Base-by-base conservation (phyloP, 2,888 invertebrate species). In the Diplazon laetatorius region DNA sequence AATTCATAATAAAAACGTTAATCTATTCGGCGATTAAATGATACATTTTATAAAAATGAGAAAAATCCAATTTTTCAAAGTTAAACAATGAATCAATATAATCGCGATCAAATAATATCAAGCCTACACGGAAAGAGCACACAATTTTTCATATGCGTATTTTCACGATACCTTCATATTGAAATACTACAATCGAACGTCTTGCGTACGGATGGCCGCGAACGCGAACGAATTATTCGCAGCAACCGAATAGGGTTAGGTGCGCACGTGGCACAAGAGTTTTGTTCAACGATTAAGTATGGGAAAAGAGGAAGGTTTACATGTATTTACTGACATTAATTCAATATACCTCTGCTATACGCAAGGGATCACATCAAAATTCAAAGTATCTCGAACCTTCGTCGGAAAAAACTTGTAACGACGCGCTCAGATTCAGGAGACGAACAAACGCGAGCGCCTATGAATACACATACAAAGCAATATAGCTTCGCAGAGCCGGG, bases 191-290 rank as follows among this genome's bases (percentile, higher is more conserved):
- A 30, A 6, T 30, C 6, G 2, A 57, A 35, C 57, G 57, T 10
- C 12, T 14, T 57, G 18, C 57, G 59, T 20, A 59, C 59, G 39
- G 18, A 39, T 55, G 18, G 37, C 52, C 10, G 20, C 52, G 68
- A 42, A 52, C 10, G 20, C 14, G 37, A 37, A 68, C 20, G 35
- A 66, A 50, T 39, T 50, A 10, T 50, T 66, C 52, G 52, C 66
- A 50, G 66, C n/a, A 35, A 66, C 42, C 68, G 57, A 55, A 55
- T 57, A 42, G 39, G 57, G 68, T 68, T 68, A 68, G 52, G 22
- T 35, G 37, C 80, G 85, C 77, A 82, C 81, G 76, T 68, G 59
- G 52, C 66, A 50, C 55, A 35, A 66, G 42, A 35, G 82, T 57
- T 83, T 42, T 30, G 77, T 85, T 9, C 18, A 50, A 66, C 16